Evolutionary conservation across 2,113 vertebrate species (phyloP).

Genomic region (Oenanthe melanoleuca): DNA sequence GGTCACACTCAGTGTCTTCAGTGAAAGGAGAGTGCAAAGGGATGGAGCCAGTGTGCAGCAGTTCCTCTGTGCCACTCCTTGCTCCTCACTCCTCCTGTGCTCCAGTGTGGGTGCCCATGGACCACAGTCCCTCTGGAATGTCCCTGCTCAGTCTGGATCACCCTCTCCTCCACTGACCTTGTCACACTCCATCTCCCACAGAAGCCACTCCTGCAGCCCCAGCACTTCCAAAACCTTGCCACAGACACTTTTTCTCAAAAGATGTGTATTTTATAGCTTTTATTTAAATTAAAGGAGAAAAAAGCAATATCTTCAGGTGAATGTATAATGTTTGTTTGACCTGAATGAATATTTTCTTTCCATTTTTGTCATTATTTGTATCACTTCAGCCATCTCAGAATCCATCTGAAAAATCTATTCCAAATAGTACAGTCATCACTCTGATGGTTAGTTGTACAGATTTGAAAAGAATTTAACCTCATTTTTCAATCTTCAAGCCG

Average conservation of each 20-base stretch:
- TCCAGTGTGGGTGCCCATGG: fast-evolving
- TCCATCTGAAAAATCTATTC: not conserved
- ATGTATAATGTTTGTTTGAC: not conserved
- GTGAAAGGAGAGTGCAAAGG: not conserved
- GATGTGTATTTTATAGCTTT: not conserved
- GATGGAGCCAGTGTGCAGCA: fast-evolving
- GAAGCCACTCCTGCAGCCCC: not conserved
- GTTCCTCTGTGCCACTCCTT: not conserved
- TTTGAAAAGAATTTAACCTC: not conserved
- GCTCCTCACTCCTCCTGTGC: not conserved
- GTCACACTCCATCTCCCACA: not conserved
- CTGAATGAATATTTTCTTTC: not conserved
- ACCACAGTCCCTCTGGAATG: not conserved
- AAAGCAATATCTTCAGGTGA: not conserved
- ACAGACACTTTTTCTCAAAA: not conserved
- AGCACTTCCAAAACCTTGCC: not conserved
- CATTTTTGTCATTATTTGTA: not conserved
- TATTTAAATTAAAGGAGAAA: not conserved
- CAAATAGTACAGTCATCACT: not conserved
- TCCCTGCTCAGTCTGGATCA: not conserved
- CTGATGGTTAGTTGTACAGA: not conserved
- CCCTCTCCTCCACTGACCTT: not conserved
- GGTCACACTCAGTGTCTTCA: not conserved
- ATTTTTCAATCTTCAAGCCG: not conserved
- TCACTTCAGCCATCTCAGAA: not conserved